Percentiles rank a stretch among this genome's conserved stretches.
Conservation (phyloP, 2,797 vertebrate genomes). For the Zonotrichia albicollis region DNA sequence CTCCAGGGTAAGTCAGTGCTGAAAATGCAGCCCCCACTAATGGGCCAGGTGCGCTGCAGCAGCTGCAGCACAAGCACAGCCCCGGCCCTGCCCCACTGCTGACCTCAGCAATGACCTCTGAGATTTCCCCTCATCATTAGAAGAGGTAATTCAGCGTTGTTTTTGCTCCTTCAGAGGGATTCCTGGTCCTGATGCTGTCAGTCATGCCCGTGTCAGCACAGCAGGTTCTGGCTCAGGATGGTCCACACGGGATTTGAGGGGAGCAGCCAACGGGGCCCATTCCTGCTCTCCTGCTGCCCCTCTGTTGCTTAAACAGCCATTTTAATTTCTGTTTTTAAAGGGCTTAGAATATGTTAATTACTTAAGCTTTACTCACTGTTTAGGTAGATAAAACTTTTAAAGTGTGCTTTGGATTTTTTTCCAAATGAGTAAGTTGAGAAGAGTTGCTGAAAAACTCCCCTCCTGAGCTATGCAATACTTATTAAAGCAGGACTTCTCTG, state of each 20-base stretch:
- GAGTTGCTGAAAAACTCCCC: background rate
- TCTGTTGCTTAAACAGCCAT: background rate
- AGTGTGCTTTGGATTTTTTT: background rate
- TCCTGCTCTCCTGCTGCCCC: background rate
- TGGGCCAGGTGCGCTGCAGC: slow-evolving; percentile 50
- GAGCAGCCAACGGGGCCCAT: background rate
- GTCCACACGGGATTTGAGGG: background rate
- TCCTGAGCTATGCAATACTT: background rate
- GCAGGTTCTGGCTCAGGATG: background rate
- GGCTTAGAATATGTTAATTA: background rate
- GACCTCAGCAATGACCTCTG: slow-evolving; percentile 38
- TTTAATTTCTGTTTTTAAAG: slow-evolving; percentile 6
- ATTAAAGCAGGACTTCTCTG: background rate
- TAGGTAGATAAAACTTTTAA: background rate
- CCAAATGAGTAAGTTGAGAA: background rate
- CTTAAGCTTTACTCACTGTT: background rate
- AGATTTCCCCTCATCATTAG: slow-evolving; percentile 41
- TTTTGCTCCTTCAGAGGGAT: slow-evolving; percentile 42
- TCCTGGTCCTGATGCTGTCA: slow-evolving; percentile 7
- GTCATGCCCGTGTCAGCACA: background rate
- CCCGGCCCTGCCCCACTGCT: background rate
- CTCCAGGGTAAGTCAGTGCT: slow-evolving; percentile 38
- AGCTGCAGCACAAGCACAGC: slow-evolving; percentile 8
- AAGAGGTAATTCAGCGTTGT: slow-evolving; percentile 27
- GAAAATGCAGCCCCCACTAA: slow-evolving; percentile 37